Conservation (phyloP, 2,797 vertebrate genomes). For the Momotus momota region DNA sequence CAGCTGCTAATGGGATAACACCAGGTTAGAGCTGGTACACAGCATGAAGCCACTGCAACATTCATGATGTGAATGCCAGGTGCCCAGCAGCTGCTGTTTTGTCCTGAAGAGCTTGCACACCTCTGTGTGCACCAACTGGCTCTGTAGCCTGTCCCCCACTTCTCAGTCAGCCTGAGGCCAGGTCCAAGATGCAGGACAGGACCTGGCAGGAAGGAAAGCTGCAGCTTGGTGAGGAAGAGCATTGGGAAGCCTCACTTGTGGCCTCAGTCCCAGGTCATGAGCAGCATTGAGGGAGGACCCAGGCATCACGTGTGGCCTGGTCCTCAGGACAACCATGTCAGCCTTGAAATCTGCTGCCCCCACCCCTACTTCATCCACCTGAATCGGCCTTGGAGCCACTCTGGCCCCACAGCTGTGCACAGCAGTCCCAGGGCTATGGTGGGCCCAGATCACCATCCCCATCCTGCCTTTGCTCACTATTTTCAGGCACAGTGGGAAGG, state of each 20-base stretch:
- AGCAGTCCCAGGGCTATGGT: not conserved
- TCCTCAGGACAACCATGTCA: too few species aligned
- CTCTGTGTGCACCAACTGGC: rapidly evolving
- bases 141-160: not conserved
- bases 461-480: not conserved
- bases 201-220: not conserved
- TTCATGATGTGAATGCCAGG: not conserved
- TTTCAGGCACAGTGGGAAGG: rapidly evolving
- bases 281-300: rapidly evolving
- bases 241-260: rapidly evolving
- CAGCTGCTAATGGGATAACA: not conserved
- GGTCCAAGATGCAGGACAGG: not conserved
- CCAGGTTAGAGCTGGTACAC: not conserved
- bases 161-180: not conserved
- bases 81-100: not conserved
- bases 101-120: not conserved
- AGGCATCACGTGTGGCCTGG: rapidly evolving
- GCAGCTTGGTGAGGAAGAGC: rapidly evolving
- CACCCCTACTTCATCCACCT: too few species aligned
- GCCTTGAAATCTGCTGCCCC: not conserved
- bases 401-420: rapidly evolving
- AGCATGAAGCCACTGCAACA: not conserved
- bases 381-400: not conserved
- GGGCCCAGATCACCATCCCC: not conserved
- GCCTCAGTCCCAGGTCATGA: not conserved